phyloP scores from a whole-genome alignment of 2,113 vertebrate species.

The Ceyx margarethae region DNA sequence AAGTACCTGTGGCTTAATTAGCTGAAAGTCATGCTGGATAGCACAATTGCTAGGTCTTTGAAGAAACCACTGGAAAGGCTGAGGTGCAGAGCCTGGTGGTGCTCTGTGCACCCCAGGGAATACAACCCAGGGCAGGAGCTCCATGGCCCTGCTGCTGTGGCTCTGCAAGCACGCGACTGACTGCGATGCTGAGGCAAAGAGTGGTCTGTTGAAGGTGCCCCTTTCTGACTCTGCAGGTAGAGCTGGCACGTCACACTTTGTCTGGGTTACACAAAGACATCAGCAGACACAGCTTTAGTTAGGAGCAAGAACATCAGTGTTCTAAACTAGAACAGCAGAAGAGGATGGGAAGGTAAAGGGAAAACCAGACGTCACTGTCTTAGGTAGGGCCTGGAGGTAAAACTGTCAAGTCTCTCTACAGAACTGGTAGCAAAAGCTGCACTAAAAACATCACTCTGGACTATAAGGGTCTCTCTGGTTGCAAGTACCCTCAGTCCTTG shows the following conservation, averaged over 20 bases:
- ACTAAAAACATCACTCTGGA: neutral
- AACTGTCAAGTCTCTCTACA: neutral
- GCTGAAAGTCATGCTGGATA: neutral
- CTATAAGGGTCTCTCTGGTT: neutral
- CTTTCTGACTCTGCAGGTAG: neutral
- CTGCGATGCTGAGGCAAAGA: neutral
- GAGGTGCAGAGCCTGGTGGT: neutral
- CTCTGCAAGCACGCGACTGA: too few relatives aligned
- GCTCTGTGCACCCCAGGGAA: neutral
- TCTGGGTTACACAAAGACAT: neutral
- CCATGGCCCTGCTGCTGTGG: neutral
- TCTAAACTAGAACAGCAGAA: neutral
- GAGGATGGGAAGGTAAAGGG: neutral
- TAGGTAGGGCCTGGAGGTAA: neutral
- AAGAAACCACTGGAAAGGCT: neutral
- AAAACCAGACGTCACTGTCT: neutral
- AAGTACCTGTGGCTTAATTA: neutral
- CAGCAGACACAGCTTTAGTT: neutral
- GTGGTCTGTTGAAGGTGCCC: neutral
- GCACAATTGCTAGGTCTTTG: neutral
- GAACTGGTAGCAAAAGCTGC: neutral
- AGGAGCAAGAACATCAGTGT: neutral
- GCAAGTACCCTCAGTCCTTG: neutral
- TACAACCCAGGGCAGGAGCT: rapidly evolving
- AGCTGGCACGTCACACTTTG: neutral